Conservation (phyloP, 1,140 invertebrate genomes). For the Charaxes varanes region DNA sequence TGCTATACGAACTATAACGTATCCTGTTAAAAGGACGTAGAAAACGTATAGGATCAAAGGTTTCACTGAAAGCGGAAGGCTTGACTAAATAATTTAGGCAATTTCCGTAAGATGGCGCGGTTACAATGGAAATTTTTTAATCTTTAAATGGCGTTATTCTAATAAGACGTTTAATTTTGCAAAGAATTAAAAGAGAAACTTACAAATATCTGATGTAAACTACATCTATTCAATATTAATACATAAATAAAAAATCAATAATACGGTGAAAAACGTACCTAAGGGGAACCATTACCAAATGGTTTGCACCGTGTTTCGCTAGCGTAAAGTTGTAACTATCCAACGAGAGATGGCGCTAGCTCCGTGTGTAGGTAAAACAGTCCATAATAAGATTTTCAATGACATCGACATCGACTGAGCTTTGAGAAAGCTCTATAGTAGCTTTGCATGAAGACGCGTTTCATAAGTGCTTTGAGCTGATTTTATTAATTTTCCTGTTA, state of each 20-base stretch:
- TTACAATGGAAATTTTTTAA: no score
- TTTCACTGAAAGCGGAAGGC: no score
- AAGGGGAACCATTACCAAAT: background rate
- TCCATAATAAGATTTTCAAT: constrained; percentile 27
- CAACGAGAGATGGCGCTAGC: constrained; percentile 37
- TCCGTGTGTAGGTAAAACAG: constrained; percentile 41
- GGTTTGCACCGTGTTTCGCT: constrained; percentile 3
- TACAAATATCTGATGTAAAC: no score
- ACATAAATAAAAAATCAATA: background rate
- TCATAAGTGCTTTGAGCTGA: constrained; percentile 16
- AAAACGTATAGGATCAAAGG: no score
- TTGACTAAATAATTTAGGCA: no score
- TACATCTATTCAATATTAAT: no score
- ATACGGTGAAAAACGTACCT: background rate
- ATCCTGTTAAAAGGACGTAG: no score
- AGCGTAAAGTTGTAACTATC: constrained; percentile 26
- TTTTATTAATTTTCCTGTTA: constrained; percentile 13
- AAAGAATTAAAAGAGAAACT: no score
- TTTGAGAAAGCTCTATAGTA: constrained; percentile 32
- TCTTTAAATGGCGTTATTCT: no score
- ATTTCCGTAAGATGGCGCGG: no score
- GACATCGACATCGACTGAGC: constrained; percentile 25
- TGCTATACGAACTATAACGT: no score
- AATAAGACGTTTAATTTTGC: no score
- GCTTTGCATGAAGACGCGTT: constrained; percentile 26